These are phyloP conservation scores for Chunga burmeisteri DNA, from an alignment of 2,113 vertebrate species.

Conservation along the genomic window DNA sequence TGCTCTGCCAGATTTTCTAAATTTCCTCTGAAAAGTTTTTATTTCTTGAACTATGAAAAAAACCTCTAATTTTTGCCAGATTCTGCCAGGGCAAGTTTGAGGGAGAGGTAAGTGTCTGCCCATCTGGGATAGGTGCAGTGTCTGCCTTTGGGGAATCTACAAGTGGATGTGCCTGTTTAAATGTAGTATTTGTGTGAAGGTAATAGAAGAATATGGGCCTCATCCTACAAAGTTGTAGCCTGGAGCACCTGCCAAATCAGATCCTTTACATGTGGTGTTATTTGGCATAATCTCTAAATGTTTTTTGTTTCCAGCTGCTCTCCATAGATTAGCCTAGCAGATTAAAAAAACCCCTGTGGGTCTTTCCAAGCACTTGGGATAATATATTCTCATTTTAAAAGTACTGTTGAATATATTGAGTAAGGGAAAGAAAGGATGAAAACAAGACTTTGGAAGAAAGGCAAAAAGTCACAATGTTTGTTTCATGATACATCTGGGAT, in stretches of 20 bases:
- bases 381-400: slow-evolving; percentile 11
- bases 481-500: slow-evolving; percentile 10
- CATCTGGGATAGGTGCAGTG: background rate
- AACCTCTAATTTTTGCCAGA: background rate
- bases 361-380: background rate
- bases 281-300: background rate
- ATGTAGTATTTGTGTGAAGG: background rate
- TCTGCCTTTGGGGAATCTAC: background rate
- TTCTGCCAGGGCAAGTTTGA: background rate
- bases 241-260: background rate
- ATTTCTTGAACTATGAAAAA: background rate
- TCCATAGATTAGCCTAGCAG: background rate
- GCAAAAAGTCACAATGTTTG: background rate
- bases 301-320: background rate
- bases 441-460: background rate
- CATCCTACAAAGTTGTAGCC: background rate
- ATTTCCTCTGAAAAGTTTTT: background rate
- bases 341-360: background rate
- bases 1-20: background rate
- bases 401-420: background rate
- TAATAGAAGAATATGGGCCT: background rate
- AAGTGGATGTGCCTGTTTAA: background rate
- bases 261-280: background rate
- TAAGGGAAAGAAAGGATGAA: slow-evolving; percentile 1
- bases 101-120: background rate